Base-by-base conservation (phyloP, 2,113 vertebrate species). In the Promerops cafer region DNA sequence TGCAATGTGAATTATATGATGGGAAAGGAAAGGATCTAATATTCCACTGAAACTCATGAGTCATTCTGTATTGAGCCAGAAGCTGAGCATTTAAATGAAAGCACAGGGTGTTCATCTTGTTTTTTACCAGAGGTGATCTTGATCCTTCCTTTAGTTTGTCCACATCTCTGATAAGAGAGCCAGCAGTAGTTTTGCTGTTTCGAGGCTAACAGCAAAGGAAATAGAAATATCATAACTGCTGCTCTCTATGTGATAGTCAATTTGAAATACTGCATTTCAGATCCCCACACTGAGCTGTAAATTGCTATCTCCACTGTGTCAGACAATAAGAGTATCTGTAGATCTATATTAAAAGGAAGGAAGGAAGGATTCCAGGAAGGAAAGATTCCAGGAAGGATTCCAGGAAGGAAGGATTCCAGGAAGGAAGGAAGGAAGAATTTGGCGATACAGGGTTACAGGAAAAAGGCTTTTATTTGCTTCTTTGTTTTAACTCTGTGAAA, bases 151-250 rank as follows among this genome's bases (percentile, higher is more conserved):
- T 83, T 63, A 79, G 80, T 97, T 96, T 97, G 89, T 97, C 94
- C 88, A 93, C 59, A 91, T 89, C 35, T 96, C 84, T 96, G 91
- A 90, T 93, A 97, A 96, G 79, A 96, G 40, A 95, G 52, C 27
- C 96, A 97, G 93, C 94, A 97, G 95, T 95, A 95, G 87, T 63
- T 92, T 83, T 90, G 92, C 70, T 97, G 71, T 97, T 96, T 97
- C 86, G 96, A 93, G 71, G 93, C 53, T 97, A 97, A 97, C 61
- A 92, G 54, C 75, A 96, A 78, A 95, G 42, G 79, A 97, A 97
- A 96, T 68, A 93, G 86, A 96, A 97, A 96, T 96, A 96, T 79
- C 93, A 87, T 57, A 97, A 94, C 40, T 23, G 57, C 53, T 96
- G 24, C 92, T 94, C 93, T 83, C 72, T 52, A 65, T 97, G 95